These are phyloP conservation scores for Poeciliopsis retropinna DNA, from an alignment of 2,113 vertebrate species.

Conservation along the genomic window DNA sequence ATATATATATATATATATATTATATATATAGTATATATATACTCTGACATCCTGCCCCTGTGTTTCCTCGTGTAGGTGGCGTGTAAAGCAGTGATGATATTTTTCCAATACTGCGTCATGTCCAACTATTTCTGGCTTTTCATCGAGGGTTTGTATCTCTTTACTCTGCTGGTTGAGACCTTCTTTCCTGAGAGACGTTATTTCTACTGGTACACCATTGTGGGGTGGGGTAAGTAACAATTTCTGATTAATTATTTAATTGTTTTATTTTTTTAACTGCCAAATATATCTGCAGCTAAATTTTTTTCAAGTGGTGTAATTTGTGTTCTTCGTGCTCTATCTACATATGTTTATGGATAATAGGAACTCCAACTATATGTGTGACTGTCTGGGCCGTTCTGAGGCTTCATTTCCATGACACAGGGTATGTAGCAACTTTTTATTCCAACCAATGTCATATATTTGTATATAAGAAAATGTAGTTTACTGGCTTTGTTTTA, in stretches of 20 bases:
- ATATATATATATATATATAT: too few species aligned
- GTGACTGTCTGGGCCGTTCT: slow-evolving; percentile 95
- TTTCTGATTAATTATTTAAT: neutral
- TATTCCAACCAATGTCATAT: neutral
- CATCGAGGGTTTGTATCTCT: slow-evolving; percentile 97
- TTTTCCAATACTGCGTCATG: slow-evolving; percentile 99
- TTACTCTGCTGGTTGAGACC: slow-evolving; percentile 95
- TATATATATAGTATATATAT: too few species aligned
- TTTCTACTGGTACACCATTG: slow-evolving; percentile 93
- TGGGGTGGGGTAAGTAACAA: slow-evolving; percentile 79
- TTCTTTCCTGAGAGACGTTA: slow-evolving; percentile 97
- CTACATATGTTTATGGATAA: neutral
- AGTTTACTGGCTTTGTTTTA: neutral
- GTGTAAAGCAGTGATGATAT: slow-evolving; percentile 97
- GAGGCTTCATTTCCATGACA: slow-evolving; percentile 91
- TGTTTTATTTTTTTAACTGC: neutral
- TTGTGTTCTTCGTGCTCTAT: neutral
- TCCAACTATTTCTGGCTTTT: slow-evolving; percentile 99
- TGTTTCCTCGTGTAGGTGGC: slow-evolving; percentile 82
- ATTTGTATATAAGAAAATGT: neutral
- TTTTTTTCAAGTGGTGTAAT: neutral
- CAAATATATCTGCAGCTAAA: neutral
- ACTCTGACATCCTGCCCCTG: neutral
- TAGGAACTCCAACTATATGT: slow-evolving; percentile 96
- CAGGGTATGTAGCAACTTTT: slow-evolving; percentile 81